Conservation (phyloP, 2,888 invertebrate genomes). For the Conomelus anceps region DNA sequence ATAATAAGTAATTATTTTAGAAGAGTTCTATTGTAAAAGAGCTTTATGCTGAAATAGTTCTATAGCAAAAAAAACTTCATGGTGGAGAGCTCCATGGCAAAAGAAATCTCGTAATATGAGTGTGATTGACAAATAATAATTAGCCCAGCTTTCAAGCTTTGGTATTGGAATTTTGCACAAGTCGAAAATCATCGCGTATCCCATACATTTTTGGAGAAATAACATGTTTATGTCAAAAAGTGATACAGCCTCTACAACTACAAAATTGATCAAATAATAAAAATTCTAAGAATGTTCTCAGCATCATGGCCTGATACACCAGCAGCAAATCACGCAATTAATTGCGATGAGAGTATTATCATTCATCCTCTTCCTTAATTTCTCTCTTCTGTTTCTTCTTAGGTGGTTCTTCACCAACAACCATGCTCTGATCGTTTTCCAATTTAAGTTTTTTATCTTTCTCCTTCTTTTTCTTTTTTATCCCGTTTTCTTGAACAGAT, state of each 20-base stretch:
- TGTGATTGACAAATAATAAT: no score
- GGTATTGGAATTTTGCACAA: no score
- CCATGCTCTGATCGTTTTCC: constrained; percentile 15
- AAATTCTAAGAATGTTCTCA: not conserved
- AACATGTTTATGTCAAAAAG: not conserved
- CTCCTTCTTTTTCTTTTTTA: constrained; percentile 25
- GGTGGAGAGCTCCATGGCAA: no score
- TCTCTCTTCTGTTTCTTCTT: constrained; percentile 44
- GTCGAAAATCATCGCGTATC: no score
- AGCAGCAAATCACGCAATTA: not conserved
- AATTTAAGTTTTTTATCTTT: constrained; percentile 5
- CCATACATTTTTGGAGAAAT: no score
- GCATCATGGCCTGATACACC: not conserved
- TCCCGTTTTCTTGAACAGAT: not conserved
- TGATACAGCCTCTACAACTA: not conserved
- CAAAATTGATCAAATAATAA: not conserved
- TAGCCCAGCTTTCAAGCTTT: no score
- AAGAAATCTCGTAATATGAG: no score
- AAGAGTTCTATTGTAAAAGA: no score
- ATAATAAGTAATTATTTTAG: no score
- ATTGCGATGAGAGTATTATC: not conserved
- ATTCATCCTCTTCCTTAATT: constrained; percentile 11
- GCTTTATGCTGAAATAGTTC: no score
- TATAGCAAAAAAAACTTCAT: no score
- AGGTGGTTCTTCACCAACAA: constrained; percentile 12